Evolutionary conservation across 2,113 vertebrate species (phyloP).

Genomic region (Gymnarchus niloticus): DNA sequence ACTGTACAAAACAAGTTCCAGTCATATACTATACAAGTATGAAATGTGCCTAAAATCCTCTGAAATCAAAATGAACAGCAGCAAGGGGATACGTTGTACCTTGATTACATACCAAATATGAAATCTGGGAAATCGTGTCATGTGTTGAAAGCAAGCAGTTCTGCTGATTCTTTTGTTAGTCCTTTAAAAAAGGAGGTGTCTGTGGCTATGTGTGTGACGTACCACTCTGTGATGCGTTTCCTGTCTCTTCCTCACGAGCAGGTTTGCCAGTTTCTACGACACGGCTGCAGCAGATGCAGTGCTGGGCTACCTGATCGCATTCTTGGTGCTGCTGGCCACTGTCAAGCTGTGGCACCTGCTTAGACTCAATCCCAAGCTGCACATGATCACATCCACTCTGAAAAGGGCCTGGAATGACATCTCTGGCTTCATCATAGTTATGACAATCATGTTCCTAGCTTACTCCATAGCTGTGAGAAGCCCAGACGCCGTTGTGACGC

Average conservation of each 20-base stretch:
- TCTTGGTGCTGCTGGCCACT: conserved; percentile 85
- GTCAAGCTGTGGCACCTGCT: conserved; percentile 91
- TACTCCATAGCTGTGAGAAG: conserved; percentile 82
- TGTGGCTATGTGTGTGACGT: not conserved
- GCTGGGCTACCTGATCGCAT: conserved; percentile 87
- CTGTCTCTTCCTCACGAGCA: conserved; percentile 40
- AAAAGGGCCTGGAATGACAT: conserved; percentile 86
- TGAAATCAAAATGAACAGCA: not conserved
- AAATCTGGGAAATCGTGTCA: not conserved
- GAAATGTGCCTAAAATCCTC: not conserved
- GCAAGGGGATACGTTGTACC: not conserved
- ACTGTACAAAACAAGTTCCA: not conserved
- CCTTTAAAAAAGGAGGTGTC: not conserved
- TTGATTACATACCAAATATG: not conserved
- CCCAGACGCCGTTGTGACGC: conserved; percentile 8
- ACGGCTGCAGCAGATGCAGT: conserved; percentile 77
- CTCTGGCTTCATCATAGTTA: conserved; percentile 80
- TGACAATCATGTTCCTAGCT: conserved; percentile 83
- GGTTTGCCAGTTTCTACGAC: conserved; percentile 80
- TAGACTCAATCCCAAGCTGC: conserved; percentile 86
- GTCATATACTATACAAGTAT: not conserved
- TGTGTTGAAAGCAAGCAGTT: not conserved
- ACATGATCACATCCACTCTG: conserved; percentile 87
- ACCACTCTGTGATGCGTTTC: not conserved
- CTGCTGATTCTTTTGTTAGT: not conserved